Conservation (phyloP, 1,140 invertebrate species). For the Papilio dardanus region DNA sequence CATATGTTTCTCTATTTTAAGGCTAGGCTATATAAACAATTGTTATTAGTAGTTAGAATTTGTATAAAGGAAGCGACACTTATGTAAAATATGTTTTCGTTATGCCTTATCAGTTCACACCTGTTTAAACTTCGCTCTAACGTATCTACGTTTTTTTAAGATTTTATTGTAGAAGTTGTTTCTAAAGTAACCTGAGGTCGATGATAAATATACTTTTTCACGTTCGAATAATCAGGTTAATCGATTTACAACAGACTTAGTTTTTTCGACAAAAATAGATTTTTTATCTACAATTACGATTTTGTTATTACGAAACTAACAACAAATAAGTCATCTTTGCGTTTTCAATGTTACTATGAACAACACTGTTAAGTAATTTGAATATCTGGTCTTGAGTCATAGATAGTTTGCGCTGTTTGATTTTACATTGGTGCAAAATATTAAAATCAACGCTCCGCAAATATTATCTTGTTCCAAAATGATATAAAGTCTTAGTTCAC, state of each 20-base stretch:
- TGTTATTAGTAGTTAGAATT: neutral
- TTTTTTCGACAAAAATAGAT: neutral
- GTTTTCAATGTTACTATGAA: too few relatives aligned
- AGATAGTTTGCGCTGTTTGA: neutral
- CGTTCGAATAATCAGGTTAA: neutral
- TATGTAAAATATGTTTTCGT: neutral
- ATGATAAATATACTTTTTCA: neutral
- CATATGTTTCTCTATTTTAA: neutral
- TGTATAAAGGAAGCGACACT: neutral
- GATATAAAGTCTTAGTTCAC: neutral
- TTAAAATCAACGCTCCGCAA: neutral
- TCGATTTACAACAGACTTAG: neutral
- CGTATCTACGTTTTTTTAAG: neutral
- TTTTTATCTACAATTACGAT: too few relatives aligned
- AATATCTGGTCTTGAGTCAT: neutral
- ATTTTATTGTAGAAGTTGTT: neutral
- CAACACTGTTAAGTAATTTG: too few relatives aligned
- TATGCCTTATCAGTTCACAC: constrained; percentile 1
- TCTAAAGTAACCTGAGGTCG: neutral
- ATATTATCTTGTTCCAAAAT: constrained; percentile 9
- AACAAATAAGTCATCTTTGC: neutral
- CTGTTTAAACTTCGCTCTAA: constrained; percentile 1
- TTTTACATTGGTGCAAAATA: neutral
- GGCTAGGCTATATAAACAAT: neutral
- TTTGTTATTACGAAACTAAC: neutral